Percentiles rank a stretch among this genome's conserved stretches.
Evolutionary conservation across 1,140 invertebrate genomes (phyloP).

Genomic region (Cotesia chilonis): DNA sequence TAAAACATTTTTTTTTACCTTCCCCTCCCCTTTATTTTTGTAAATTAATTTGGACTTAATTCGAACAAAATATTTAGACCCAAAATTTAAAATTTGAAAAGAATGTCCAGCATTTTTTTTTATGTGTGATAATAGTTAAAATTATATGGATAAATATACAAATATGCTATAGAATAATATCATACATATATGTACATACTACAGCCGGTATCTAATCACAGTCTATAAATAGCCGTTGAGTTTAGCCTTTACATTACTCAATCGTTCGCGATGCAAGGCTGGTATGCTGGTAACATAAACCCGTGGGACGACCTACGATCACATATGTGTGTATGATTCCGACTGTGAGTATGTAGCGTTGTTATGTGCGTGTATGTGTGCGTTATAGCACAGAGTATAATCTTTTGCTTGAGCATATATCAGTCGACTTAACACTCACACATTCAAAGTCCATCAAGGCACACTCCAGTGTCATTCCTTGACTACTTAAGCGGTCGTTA

Average conservation of each 20-base stretch:
- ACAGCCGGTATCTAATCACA: slow-evolving; percentile 48
- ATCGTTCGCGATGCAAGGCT: slow-evolving; percentile 12
- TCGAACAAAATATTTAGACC: no score
- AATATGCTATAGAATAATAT: slow-evolving; percentile 37
- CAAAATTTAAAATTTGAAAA: no score
- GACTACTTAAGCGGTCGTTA: slow-evolving; percentile 56
- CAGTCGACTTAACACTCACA: slow-evolving; percentile 21
- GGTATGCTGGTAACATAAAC: slow-evolving; percentile 43
- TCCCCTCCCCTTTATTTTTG: no score
- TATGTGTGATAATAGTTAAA: no score
- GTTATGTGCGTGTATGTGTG: no score
- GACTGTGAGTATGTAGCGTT: no score
- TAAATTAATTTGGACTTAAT: no score
- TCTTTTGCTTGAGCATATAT: slow-evolving; percentile 8
- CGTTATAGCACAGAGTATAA: not conserved
- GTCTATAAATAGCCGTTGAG: slow-evolving; percentile 51
- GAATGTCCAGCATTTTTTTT: no score
- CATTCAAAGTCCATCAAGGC: slow-evolving; percentile 9
- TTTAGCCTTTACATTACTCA: slow-evolving; percentile 37
- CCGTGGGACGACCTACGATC: slow-evolving; percentile 45
- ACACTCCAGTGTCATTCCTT: slow-evolving; percentile 46
- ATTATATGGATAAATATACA: not conserved
- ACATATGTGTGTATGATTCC: not conserved
- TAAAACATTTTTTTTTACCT: no score
- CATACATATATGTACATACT: slow-evolving; percentile 44